Percentiles rank a stretch among this genome's conserved stretches.
These are phyloP conservation scores for Thereva nobilitata DNA, from an alignment of 2,888 invertebrate genomes.

Conservation along the genomic window DNA sequence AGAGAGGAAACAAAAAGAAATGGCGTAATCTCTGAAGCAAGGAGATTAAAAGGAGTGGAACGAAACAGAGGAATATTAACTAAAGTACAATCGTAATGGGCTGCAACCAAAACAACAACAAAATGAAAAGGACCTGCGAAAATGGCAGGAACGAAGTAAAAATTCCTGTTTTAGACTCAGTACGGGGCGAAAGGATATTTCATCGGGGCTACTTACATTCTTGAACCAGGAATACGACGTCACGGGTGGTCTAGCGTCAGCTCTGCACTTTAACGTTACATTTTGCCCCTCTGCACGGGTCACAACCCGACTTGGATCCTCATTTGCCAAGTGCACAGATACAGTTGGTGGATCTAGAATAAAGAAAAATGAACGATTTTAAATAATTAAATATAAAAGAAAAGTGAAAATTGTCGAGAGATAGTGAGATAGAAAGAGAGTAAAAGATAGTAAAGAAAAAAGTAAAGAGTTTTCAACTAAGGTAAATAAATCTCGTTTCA, in stretches of 20 bases:
- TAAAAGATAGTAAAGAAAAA: neutral
- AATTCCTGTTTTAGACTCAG: neutral
- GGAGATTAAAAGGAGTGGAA: no score
- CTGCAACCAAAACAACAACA: no score
- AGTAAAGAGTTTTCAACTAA: no score
- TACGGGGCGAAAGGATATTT: no score
- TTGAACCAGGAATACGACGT: slow-evolving; percentile 78
- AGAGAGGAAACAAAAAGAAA: no score
- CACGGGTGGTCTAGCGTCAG: slow-evolving; percentile 76
- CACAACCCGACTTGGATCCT: slow-evolving; percentile 66
- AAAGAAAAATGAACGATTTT: no score
- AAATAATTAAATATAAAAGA: neutral
- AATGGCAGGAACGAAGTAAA: slow-evolving; percentile 17
- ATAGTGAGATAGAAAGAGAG: neutral
- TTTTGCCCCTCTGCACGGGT: slow-evolving; percentile 71
- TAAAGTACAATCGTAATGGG: no score
- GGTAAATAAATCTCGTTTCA: no score
- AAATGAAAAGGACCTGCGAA: neutral
- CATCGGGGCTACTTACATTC: slow-evolving; percentile 66
- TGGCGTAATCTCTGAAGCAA: no score
- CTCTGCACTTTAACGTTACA: slow-evolving; percentile 76
- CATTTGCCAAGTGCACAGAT: slow-evolving; percentile 68
- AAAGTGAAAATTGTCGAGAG: slow-evolving; percentile 4
- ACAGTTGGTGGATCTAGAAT: slow-evolving; percentile 76
- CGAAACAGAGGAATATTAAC: no score